Evolutionary conservation across 2,888 invertebrate genomes (phyloP).

Genomic region (Diadromus collaris): DNA sequence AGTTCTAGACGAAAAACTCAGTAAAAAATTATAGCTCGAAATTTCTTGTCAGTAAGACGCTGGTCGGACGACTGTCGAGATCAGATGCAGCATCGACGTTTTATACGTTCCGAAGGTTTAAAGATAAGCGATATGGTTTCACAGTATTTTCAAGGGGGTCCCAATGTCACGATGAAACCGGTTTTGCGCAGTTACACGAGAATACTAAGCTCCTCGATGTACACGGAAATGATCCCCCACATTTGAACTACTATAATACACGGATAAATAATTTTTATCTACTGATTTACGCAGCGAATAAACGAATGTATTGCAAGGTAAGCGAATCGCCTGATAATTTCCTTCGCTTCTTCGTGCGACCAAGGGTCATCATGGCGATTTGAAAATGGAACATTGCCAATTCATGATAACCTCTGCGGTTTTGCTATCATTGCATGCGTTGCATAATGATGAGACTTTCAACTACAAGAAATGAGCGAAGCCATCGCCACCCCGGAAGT

Average conservation of each 20-base stretch:
- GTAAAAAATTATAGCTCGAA: not conserved
- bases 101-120: slow-evolving; percentile 1
- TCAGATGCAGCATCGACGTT: not conserved
- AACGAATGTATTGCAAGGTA: not conserved
- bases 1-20: not conserved
- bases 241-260: not conserved
- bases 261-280: not conserved
- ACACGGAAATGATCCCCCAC: not conserved
- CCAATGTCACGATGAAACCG: not conserved
- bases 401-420: not conserved
- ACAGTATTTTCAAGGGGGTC: not conserved
- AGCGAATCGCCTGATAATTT: not conserved
- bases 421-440: no score
- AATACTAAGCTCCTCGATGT: not conserved
- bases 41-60: not conserved
- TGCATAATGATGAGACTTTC: not conserved
- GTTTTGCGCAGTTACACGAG: not conserved
- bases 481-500: not conserved
- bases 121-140: not conserved
- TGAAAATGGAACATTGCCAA: not conserved
- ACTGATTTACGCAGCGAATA: not conserved
- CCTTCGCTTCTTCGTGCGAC: not conserved
- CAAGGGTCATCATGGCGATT: not conserved
- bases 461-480: not conserved
- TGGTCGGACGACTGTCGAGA: slow-evolving; percentile 5